Percentiles rank a stretch among this genome's conserved stretches.
Conservation (phyloP, 2,113 vertebrate genomes). For the Cynoglossus semilaevis region DNA sequence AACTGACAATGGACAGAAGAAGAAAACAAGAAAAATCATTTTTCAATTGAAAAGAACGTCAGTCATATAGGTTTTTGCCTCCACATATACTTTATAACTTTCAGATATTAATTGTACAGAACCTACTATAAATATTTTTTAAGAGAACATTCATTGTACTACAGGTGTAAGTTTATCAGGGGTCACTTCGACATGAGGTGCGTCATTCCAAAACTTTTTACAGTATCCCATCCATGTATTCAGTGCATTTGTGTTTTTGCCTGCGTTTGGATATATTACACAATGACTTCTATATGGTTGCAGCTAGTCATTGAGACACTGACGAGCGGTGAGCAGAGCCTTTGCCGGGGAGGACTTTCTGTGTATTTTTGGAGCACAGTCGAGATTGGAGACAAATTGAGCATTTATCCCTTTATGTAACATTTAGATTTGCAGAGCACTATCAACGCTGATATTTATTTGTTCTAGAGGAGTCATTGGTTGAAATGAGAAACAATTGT, state of each 20-base stretch:
- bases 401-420: constrained; percentile 31
- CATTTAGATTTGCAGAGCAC: constrained; percentile 65
- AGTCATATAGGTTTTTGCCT: constrained; percentile 80
- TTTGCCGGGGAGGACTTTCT: neutral
- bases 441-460: constrained; percentile 69
- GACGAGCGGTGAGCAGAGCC: neutral
- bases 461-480: constrained; percentile 44
- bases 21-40: constrained; percentile 72
- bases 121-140: constrained; percentile 94
- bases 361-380: neutral
- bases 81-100: constrained; percentile 87
- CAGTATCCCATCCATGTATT: constrained; percentile 82
- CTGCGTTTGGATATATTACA: constrained; percentile 30
- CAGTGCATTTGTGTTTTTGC: constrained; percentile 71
- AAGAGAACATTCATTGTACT: constrained; percentile 83
- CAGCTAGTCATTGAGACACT: constrained; percentile 70
- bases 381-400: constrained; percentile 4
- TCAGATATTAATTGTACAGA: constrained; percentile 89
- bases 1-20: constrained; percentile 68
- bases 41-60: constrained; percentile 79
- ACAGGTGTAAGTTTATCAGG: constrained; percentile 80
- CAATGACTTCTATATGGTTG: constrained; percentile 59
- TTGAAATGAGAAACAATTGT: constrained; percentile 53
- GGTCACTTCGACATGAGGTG: constrained; percentile 73
- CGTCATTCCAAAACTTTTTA: constrained; percentile 79